A percentile compares a stretch with the other conserved stretches of the same genome.
Evolutionary conservation across 2,888 invertebrate genomes (phyloP).

Genomic region (Netelia fuscicornis): DNA sequence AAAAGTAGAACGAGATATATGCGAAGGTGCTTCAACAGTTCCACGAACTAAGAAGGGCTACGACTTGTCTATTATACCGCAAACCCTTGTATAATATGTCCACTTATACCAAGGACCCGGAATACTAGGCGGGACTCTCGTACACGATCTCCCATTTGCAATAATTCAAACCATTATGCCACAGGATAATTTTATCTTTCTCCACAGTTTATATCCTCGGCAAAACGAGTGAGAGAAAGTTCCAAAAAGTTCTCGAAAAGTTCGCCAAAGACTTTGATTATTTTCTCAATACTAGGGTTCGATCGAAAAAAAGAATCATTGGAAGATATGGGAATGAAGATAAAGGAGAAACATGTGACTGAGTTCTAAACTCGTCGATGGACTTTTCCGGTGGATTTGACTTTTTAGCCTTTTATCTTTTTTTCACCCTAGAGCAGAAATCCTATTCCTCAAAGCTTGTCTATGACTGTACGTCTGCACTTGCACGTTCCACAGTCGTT

Average conservation of each 20-base stretch:
- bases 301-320: neutral
- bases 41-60: constrained; percentile 15
- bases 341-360: constrained; percentile 23
- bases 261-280: constrained; percentile 12
- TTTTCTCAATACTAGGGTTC: constrained; percentile 26
- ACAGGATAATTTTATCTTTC: constrained; percentile 51
- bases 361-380: constrained; percentile 7
- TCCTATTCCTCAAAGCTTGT: neutral
- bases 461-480: no score
- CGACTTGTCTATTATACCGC: neutral
- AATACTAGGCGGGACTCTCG: constrained; percentile 36
- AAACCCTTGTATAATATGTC: neutral
- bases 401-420: neutral
- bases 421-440: neutral
- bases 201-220: constrained; percentile 1
- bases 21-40: constrained; percentile 60
- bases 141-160: constrained; percentile 62
- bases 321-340: constrained; percentile 5
- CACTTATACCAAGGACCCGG: neutral
- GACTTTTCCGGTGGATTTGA: constrained; percentile 11
- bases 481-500: no score
- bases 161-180: constrained; percentile 59
- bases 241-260: constrained; percentile 33
- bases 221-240: constrained; percentile 1
- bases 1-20: constrained; percentile 9